Evolutionary conservation across 2,113 vertebrate species (phyloP), one percentile per base, ranked within the genome.

Genomic region (Syngnathus floridae): DNA sequence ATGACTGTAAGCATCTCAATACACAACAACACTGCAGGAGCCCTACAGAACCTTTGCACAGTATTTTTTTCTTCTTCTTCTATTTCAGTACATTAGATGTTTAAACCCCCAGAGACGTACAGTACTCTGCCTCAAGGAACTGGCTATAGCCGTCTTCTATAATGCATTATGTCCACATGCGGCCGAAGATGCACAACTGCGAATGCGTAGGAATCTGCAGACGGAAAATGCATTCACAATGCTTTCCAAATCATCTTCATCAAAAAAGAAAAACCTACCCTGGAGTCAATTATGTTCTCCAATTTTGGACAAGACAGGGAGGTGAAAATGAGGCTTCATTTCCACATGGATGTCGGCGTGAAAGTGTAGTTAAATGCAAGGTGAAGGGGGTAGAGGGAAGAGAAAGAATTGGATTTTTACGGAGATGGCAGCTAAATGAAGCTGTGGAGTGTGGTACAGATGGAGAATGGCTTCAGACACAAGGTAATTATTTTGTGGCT

Each of bases 401-500:
- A 67, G 57, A 65, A 43, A 73, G 69, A 74, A 77, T 75, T 72
- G 17, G 70, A 70, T 83, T 78, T 81, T 78, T 67, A 37, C 40
- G 76, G 66, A 64, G 74, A 77, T 76, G 69, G 74, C 64, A 72
- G 69, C 71, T 77, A 79, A 81, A 84, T 83, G 74, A 82, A 88
- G 80, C 73, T n/a, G 36, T 67, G 55, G 69, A 67, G 64, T 79
- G 62, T 71, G 71, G 64, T 72, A 66, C 79, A 78, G 81, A 82
- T 78, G 79, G 76, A 82, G 78, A 85, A 87, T 84, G 77, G 73
- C 73, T 86, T 84, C 82, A 87, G 82, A 84, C 73, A 74, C 78
- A 71, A 76, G 79, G 82, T 86, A 82, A 87, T 88, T 86, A 87
- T 87, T 85, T 87, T 74, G 76, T 71, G 70, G 81, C 79, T 82